Conservation (phyloP, 1,140 invertebrate species). For the Tribolium castaneum region DNA sequence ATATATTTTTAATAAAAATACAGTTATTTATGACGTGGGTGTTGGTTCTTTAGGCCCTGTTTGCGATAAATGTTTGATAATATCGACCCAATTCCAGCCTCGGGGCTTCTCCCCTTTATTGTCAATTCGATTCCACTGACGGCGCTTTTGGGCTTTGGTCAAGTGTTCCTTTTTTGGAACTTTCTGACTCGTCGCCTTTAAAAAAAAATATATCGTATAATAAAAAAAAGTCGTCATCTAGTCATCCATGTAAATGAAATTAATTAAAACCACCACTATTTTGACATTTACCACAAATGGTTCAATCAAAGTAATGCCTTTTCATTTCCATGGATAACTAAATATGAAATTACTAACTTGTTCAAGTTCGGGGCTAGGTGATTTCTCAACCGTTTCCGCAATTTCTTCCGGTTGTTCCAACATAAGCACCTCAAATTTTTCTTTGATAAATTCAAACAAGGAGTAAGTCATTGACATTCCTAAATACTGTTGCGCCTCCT, state of each 20-base stretch:
- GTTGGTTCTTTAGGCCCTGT: constrained; percentile 71
- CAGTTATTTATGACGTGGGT: constrained; percentile 55
- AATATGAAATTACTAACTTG: background rate
- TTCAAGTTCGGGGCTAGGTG: constrained; percentile 58
- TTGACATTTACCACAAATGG: no score
- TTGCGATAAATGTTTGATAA: constrained; percentile 95
- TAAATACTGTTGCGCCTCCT: constrained; percentile 82
- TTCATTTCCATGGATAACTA: background rate
- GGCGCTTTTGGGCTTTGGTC: constrained; percentile 92
- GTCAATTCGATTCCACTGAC: constrained; percentile 86
- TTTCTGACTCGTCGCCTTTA: constrained; percentile 61
- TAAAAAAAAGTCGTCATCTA: background rate
- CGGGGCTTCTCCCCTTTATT: constrained; percentile 85
- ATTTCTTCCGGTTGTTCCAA: constrained; percentile 64
- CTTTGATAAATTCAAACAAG: constrained; percentile 91
- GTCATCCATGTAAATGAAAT: no score
- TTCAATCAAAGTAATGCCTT: no score
- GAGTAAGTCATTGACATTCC: constrained; percentile 95
- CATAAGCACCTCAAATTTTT: constrained; percentile 64
- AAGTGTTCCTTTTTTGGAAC: constrained; percentile 83
- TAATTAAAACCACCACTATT: no score
- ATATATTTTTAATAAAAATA: constrained; percentile 37
- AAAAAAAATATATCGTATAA: background rate
- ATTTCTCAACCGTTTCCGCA: constrained; percentile 62
- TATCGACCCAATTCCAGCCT: constrained; percentile 95